Percentiles rank a stretch among this genome's conserved stretches.
Conservation (phyloP, 2,888 invertebrate species). For the Amphipyra berbera region DNA sequence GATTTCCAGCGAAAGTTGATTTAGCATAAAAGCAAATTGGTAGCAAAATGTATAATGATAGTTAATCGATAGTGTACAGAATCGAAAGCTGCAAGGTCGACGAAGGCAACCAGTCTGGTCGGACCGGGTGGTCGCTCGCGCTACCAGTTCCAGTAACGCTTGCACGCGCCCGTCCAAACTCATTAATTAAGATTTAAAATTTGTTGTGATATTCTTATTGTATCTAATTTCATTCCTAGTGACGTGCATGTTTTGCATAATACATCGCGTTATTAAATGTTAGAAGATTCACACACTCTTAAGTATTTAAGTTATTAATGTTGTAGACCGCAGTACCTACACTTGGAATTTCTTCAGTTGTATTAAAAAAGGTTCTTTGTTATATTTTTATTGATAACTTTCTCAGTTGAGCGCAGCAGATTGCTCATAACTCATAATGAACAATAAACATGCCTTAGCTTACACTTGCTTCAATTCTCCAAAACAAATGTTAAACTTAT, state of each 20-base stretch:
- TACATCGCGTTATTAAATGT: slow-evolving; percentile 22
- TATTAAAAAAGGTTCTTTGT: too few relatives aligned
- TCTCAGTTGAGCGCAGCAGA: too few relatives aligned
- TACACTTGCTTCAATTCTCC: slow-evolving; percentile 6
- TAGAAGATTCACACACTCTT: not conserved
- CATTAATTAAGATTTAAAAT: slow-evolving; percentile 44
- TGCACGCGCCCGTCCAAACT: slow-evolving; percentile 44
- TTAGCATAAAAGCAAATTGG: slow-evolving; percentile 61
- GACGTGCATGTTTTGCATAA: slow-evolving; percentile 8
- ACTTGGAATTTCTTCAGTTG: too few relatives aligned
- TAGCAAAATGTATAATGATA: slow-evolving; percentile 60
- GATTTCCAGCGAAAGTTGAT: slow-evolving; percentile 44
- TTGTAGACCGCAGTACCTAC: too few relatives aligned
- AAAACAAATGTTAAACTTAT: slow-evolving; percentile 4
- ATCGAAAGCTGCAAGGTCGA: slow-evolving; percentile 79
- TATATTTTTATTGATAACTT: too few relatives aligned
- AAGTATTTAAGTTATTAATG: not conserved
- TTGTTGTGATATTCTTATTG: slow-evolving; percentile 29
- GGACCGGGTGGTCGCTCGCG: slow-evolving; percentile 63
- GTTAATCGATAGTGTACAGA: slow-evolving; percentile 61
- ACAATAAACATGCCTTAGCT: not conserved
- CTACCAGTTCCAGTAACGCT: slow-evolving; percentile 49
- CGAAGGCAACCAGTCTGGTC: slow-evolving; percentile 67
- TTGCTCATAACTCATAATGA: too few relatives aligned
- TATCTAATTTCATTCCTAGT: slow-evolving; percentile 43